phyloP scores from a whole-genome alignment of 2,797 vertebrate genomes.

The Xyrichtys novacula region DNA sequence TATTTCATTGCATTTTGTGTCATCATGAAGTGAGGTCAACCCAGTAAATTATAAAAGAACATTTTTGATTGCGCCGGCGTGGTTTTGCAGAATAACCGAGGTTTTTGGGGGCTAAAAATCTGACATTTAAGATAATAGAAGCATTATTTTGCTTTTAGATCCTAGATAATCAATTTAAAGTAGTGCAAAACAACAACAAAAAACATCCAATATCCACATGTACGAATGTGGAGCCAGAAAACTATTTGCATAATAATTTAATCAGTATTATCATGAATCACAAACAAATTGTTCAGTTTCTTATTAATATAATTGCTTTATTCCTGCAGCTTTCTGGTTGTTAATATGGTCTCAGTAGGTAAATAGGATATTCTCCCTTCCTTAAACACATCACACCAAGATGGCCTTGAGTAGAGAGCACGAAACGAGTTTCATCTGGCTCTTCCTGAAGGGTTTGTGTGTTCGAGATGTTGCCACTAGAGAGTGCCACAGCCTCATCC shows the following conservation, averaged over 20 bases:
- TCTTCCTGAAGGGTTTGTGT: neutral
- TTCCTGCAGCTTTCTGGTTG: neutral
- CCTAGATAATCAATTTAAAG: neutral
- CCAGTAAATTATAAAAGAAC: conserved; percentile 5
- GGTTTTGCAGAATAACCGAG: neutral
- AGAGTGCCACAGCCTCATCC: conserved; percentile 21
- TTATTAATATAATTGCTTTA: neutral
- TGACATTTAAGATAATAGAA: neutral
- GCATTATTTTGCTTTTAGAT: neutral
- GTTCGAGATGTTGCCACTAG: conserved; percentile 41
- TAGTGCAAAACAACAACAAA: neutral
- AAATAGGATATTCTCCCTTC: conserved; percentile 4
- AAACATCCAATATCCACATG: neutral
- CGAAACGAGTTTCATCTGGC: conserved; percentile 38
- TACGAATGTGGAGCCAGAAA: neutral
- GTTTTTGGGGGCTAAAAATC: neutral
- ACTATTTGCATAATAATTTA: neutral
- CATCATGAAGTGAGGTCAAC: conserved; percentile 31
- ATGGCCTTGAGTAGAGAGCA: conserved; percentile 43
- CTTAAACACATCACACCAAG: conserved; percentile 24
- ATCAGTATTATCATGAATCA: too few relatives aligned
- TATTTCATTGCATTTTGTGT: conserved; percentile 44
- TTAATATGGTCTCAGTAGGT: conserved; percentile 7
- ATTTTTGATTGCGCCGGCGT: conserved; percentile 1
- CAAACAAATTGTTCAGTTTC: neutral